These are phyloP conservation scores for Goniozus legneri DNA, from an alignment of 1,140 invertebrate species.

Conservation along the genomic window DNA sequence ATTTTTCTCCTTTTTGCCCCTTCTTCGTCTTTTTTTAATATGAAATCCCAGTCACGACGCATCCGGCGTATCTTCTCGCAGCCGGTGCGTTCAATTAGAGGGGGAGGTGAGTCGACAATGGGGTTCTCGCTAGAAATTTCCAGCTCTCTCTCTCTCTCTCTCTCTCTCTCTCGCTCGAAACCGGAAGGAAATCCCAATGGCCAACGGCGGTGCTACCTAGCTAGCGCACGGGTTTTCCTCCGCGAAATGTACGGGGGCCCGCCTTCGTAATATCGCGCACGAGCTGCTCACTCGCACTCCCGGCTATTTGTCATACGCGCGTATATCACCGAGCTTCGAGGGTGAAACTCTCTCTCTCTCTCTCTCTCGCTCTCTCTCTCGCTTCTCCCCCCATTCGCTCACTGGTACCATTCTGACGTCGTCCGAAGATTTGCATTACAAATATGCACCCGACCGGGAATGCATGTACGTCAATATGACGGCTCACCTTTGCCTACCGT, in stretches of 20 bases:
- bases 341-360: conserved; percentile 7
- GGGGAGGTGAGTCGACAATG: no score
- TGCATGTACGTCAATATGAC: conserved; percentile 22
- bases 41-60: no score
- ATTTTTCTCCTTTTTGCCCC: no score
- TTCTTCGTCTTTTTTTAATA: no score
- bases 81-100: not conserved
- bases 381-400: no score
- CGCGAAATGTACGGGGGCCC: conserved; percentile 1
- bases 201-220: no score
- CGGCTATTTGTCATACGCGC: conserved; percentile 22
- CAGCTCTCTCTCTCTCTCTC: no score
- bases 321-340: conserved; percentile 10
- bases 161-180: no score
- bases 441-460: conserved; percentile 14
- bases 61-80: no score
- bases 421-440: conserved; percentile 29
- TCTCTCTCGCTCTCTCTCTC: no score
- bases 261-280: conserved; percentile 9
- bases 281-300: not conserved
- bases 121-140: not conserved
- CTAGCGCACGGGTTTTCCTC: no score
- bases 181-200: conserved; percentile 3
- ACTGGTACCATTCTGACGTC: not conserved
- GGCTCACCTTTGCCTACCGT: no score